Conservation (phyloP, 2,113 vertebrate genomes). For the Tylochromis polylepis region DNA sequence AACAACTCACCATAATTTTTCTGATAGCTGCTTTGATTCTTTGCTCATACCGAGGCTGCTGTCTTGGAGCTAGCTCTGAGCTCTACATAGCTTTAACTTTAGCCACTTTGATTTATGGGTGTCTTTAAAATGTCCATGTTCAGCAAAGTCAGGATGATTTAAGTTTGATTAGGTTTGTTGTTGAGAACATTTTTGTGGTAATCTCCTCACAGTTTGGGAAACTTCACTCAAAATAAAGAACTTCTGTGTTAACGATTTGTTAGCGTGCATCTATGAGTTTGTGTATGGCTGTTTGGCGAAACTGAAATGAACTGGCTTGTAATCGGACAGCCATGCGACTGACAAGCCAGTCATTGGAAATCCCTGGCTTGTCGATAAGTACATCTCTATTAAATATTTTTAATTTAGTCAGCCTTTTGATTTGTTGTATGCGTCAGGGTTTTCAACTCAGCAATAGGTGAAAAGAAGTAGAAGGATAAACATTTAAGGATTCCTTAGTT, state of each 20-base stretch:
- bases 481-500: not conserved
- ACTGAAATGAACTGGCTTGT: not conserved
- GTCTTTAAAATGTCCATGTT: not conserved
- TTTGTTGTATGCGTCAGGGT: not conserved
- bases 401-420: not conserved
- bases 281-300: not conserved
- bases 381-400: not conserved
- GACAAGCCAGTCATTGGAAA: fast-evolving
- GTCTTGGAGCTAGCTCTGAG: fast-evolving
- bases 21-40: not conserved
- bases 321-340: not conserved
- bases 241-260: not conserved
- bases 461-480: not conserved
- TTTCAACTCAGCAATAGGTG: not conserved
- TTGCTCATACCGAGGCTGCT: not conserved
- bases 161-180: not conserved
- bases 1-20: not conserved
- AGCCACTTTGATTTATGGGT: not conserved
- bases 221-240: not conserved
- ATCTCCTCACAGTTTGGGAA: not conserved
- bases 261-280: not conserved
- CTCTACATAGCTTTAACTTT: not conserved
- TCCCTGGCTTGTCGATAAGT: not conserved
- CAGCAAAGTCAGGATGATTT: not conserved
- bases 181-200: not conserved